A percentile compares a stretch with the other conserved stretches of the same genome.
phyloP scores from a whole-genome alignment of 2,888 invertebrate species.

The Dinocampus coccinellae region DNA sequence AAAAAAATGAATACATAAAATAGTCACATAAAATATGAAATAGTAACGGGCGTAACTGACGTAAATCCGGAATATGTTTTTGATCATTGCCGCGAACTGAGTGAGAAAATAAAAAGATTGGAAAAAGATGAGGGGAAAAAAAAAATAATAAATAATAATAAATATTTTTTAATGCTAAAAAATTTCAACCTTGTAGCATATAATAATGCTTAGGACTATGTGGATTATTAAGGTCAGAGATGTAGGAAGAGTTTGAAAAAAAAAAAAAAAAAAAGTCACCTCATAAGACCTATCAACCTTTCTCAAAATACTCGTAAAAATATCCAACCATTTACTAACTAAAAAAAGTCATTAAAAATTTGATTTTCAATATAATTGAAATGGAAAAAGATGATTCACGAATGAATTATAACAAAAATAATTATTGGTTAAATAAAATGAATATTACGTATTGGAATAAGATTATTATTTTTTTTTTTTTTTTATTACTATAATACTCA shows the following conservation, averaged over 20 bases:
- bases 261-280: background rate
- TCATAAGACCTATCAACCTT: conserved; percentile 31
- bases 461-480: no score
- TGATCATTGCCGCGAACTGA: conserved; percentile 37
- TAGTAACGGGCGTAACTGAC: conserved; percentile 43
- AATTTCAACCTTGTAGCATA: conserved; percentile 2
- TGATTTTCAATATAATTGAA: conserved; percentile 4
- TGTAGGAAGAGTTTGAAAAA: background rate
- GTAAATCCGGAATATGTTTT: conserved; percentile 40
- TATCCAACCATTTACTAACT: background rate
- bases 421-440: background rate
- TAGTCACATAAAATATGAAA: conserved; percentile 55
- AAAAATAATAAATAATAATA: conserved; percentile 25
- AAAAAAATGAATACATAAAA: conserved; percentile 53
- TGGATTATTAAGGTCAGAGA: background rate
- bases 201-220: background rate
- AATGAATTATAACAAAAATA: background rate
- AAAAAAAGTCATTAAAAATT: background rate
- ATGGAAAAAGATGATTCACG: conserved; percentile 11
- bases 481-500: conserved; percentile 45
- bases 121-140: conserved; percentile 22
- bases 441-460: no score
- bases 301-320: conserved; percentile 43
- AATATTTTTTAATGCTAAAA: background rate
- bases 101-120: background rate